Percentiles rank a stretch among this genome's conserved stretches.
Conservation (phyloP, 2,888 invertebrate genomes). For the Euphydryas editha region DNA sequence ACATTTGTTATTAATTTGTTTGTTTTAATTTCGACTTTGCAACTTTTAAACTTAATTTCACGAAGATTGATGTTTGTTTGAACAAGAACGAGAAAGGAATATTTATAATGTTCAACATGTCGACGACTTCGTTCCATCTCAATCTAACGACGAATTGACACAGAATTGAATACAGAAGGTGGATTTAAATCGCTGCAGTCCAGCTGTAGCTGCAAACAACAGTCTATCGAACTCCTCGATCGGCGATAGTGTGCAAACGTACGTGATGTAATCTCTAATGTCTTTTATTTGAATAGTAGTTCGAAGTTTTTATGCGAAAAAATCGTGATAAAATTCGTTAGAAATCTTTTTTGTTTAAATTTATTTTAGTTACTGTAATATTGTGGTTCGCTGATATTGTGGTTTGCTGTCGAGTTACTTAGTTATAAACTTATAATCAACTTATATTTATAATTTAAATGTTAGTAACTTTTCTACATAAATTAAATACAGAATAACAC, state of each 20-base stretch:
- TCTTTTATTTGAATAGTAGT: neutral
- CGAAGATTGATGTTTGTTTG: neutral
- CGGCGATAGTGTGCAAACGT: constrained; percentile 5
- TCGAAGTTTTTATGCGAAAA: neutral
- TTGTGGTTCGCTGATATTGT: neutral
- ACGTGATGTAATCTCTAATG: constrained; percentile 17
- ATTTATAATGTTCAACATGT: too few relatives aligned
- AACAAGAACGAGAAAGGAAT: neutral
- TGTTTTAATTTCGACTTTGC: too few relatives aligned
- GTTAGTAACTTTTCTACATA: too few relatives aligned
- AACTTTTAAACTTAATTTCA: too few relatives aligned
- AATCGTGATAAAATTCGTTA: neutral
- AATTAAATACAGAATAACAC: too few relatives aligned
- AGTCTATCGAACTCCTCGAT: constrained; percentile 4
- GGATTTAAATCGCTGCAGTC: constrained; percentile 11
- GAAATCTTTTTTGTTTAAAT: neutral
- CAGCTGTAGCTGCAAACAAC: neutral
- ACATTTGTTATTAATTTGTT: too few relatives aligned
- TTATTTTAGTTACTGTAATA: neutral
- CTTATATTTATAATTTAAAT: too few relatives aligned
- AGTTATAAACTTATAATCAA: too few relatives aligned
- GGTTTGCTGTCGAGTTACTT: neutral
- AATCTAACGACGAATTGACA: constrained; percentile 2
- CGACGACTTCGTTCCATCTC: too few relatives aligned
- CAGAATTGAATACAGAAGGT: constrained; percentile 7